Conservation (phyloP, 2,888 invertebrate species). For the Lasioglossum vierecki region DNA sequence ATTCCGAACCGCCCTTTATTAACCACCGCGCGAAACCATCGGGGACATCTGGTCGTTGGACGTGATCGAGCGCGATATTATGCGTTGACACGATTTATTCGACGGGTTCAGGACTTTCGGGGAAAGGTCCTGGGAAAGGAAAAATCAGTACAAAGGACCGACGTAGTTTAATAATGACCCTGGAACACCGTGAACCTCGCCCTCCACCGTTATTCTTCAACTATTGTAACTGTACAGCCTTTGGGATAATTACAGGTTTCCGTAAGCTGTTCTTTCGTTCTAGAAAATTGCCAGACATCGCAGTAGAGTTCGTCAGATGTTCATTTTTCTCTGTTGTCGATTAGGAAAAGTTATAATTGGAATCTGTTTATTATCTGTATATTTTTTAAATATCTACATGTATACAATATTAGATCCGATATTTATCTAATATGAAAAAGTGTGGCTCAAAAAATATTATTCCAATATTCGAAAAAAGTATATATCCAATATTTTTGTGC, state of each 20-base stretch:
- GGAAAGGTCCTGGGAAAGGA: not conserved
- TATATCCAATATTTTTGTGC: no score
- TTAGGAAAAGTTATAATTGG: no score
- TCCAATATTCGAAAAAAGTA: no score
- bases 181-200: not conserved
- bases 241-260: not conserved
- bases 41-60: not conserved
- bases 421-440: no score
- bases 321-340: no score
- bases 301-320: no score
- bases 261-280: not conserved
- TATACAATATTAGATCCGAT: no score
- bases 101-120: not conserved
- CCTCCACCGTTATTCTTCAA: not conserved
- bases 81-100: not conserved
- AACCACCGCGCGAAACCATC: not conserved
- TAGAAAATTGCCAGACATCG: not conserved
- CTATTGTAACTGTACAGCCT: not conserved
- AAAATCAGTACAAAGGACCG: not conserved
- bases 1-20: constrained; percentile 21
- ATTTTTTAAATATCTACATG: no score
- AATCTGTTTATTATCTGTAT: no score
- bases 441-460: no score
- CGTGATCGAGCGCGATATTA: not conserved
- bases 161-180: not conserved